phyloP scores from a whole-genome alignment of 2,888 invertebrate species.

The Caenorhabditis doughertyi region DNA sequence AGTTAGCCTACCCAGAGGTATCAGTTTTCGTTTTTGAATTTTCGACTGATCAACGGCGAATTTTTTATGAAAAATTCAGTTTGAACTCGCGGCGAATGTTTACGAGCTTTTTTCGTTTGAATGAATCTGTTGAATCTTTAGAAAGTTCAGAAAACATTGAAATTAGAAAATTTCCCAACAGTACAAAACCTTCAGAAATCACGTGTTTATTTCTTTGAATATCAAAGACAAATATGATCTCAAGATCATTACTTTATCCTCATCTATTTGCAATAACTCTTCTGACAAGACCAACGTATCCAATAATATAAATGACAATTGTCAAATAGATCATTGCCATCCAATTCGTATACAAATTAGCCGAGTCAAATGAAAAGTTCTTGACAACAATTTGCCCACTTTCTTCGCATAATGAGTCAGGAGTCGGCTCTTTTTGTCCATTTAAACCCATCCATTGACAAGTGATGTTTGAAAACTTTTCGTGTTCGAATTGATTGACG shows the following conservation, averaged over 20 bases:
- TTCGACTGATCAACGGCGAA: too few relatives aligned
- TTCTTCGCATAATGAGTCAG: constrained; percentile 43
- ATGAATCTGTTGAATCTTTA: too few relatives aligned
- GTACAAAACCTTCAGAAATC: too few relatives aligned
- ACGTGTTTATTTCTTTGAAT: neutral
- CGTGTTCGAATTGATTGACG: constrained; percentile 72
- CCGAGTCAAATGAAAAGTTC: constrained; percentile 68
- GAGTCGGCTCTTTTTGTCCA: constrained; percentile 6
- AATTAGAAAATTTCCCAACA: neutral
- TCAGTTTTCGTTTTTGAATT: too few relatives aligned
- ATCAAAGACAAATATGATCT: neutral
- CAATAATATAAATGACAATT: constrained; percentile 71
- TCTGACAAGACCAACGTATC: constrained; percentile 76
- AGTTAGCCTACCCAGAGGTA: too few relatives aligned
- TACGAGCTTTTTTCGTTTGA: too few relatives aligned
- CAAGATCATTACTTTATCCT: neutral
- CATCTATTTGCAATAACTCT: constrained; percentile 65
- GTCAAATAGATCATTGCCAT: constrained; percentile 71
- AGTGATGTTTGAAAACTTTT: constrained; percentile 85
- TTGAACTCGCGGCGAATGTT: too few relatives aligned
- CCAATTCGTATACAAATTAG: constrained; percentile 74
- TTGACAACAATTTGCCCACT: constrained; percentile 61
- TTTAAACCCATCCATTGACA: constrained; percentile 48
- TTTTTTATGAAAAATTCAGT: too few relatives aligned
- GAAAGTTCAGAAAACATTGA: neutral